phyloP scores from a whole-genome alignment of 2,797 vertebrate genomes.

The Ctenochaetus hawaiiensis region DNA sequence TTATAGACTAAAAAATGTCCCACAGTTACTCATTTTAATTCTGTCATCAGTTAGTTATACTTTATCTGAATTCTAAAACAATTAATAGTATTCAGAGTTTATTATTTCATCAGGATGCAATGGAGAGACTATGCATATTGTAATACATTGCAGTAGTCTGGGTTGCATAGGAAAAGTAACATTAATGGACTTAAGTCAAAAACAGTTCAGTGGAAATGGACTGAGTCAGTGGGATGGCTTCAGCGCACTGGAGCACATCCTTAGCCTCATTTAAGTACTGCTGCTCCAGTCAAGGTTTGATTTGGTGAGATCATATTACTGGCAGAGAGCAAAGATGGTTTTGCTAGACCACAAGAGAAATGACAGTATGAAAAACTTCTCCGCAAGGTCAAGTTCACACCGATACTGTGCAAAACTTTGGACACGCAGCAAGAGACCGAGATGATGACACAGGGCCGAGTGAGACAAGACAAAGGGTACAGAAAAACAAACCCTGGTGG shows the following conservation, averaged over 20 bases:
- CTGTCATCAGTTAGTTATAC: background rate
- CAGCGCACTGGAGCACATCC: slow-evolving; percentile 12
- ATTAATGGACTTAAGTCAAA: slow-evolving; percentile 16
- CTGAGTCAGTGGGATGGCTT: slow-evolving; percentile 4
- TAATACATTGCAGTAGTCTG: background rate
- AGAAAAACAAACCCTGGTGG: slow-evolving; percentile 61
- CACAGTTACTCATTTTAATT: background rate
- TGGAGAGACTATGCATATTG: background rate
- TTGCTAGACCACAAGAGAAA: slow-evolving; percentile 27
- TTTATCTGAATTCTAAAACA: background rate
- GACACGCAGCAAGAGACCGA: slow-evolving; percentile 38
- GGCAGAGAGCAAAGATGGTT: slow-evolving; percentile 32
- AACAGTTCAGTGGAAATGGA: background rate
- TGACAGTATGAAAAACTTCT: slow-evolving; percentile 43
- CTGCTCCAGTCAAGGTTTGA: slow-evolving; percentile 20
- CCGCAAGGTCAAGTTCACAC: slow-evolving; percentile 63
- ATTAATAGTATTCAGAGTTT: background rate
- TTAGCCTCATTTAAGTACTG: slow-evolving; percentile 25
- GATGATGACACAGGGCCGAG: slow-evolving; percentile 40
- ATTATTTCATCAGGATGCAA: background rate
- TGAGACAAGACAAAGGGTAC: slow-evolving; percentile 61
- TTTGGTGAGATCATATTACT: slow-evolving; percentile 42
- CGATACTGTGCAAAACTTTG: slow-evolving; percentile 42
- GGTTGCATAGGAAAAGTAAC: background rate
- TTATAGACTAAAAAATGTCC: background rate